phyloP scores from a whole-genome alignment of 2,888 invertebrate genomes.

The Drosophila demipolita region DNA sequence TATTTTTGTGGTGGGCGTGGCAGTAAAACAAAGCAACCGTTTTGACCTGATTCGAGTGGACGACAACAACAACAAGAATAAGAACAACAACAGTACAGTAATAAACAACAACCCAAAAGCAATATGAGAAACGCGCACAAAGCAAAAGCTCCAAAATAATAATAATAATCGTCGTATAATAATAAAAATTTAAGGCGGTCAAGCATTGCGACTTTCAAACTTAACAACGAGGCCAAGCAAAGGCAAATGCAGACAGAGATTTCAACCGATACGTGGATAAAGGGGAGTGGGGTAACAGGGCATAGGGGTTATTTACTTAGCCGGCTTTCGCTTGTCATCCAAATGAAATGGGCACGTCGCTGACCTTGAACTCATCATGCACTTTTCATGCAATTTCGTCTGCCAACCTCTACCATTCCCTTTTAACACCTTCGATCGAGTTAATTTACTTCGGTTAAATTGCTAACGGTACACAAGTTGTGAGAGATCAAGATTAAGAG shows the following conservation, averaged over 20 bases:
- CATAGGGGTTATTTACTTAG: neutral
- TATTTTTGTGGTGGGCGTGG: slow-evolving; percentile 49
- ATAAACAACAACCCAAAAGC: slow-evolving; percentile 21
- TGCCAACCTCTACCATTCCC: neutral
- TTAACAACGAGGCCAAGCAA: slow-evolving; percentile 32
- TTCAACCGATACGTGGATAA: neutral
- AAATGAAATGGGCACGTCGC: slow-evolving; percentile 77
- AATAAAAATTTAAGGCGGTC: slow-evolving; percentile 60
- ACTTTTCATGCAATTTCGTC: slow-evolving; percentile 53
- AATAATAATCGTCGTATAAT: slow-evolving; percentile 52
- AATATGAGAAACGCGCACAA: slow-evolving; percentile 62
- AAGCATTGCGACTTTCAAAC: slow-evolving; percentile 63
- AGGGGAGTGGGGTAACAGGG: neutral
- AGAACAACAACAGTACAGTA: slow-evolving; percentile 6
- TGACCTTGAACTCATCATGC: slow-evolving; percentile 78
- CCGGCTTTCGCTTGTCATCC: slow-evolving; percentile 66
- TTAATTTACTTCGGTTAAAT: slow-evolving; percentile 70
- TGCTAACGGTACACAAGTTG: slow-evolving; percentile 70
- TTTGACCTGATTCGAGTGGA: slow-evolving; percentile 69
- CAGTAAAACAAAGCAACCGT: slow-evolving; percentile 74
- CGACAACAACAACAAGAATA: slow-evolving; percentile 20
- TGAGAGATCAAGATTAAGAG: slow-evolving; percentile 22
- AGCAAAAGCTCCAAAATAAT: slow-evolving; percentile 56
- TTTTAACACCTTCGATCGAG: slow-evolving; percentile 21
- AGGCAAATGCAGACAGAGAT: neutral